Evolutionary conservation across 2,113 vertebrate genomes (phyloP).

Genomic region (Notothenia coriiceps): DNA sequence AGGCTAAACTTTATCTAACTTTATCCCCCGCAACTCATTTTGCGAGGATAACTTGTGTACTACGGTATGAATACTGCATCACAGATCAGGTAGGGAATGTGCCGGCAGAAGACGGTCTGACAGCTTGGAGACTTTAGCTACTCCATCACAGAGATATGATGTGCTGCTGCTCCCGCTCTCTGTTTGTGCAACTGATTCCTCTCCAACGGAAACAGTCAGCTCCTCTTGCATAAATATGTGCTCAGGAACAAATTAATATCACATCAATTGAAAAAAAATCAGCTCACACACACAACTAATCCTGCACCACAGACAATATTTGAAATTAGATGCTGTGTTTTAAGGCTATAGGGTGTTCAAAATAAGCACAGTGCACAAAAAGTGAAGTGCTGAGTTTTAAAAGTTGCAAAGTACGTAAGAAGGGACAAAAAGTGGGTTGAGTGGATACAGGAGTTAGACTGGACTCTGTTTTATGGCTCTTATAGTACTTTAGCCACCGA

Average conservation of each 20-base stretch:
- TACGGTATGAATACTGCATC: conserved; percentile 41
- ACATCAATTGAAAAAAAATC: background rate
- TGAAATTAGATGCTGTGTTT: background rate
- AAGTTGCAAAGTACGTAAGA: background rate
- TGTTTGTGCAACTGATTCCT: conserved; percentile 19
- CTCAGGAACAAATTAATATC: background rate
- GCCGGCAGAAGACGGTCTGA: conserved; percentile 36
- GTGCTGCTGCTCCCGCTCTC: background rate
- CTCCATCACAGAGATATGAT: conserved; percentile 37
- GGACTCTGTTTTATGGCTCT: conserved; percentile 9
- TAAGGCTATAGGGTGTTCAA: background rate
- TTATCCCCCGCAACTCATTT: conserved; percentile 15
- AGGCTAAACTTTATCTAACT: conserved; percentile 20
- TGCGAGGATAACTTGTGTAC: conserved; percentile 13
- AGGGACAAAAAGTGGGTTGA: background rate
- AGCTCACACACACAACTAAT: background rate
- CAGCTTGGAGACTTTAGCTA: conserved; percentile 54
- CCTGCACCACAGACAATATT: background rate
- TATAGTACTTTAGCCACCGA: conserved; percentile 18
- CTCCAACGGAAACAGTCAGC: background rate
- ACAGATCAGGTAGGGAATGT: conserved; percentile 11
- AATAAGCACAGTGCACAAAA: conserved; percentile 25
- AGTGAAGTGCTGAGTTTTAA: conserved; percentile 22
- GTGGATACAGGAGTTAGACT: background rate
- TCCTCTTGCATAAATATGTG: background rate